Evolutionary conservation across 2,113 vertebrate species (phyloP).

Genomic region (Actinemys pallida): DNA sequence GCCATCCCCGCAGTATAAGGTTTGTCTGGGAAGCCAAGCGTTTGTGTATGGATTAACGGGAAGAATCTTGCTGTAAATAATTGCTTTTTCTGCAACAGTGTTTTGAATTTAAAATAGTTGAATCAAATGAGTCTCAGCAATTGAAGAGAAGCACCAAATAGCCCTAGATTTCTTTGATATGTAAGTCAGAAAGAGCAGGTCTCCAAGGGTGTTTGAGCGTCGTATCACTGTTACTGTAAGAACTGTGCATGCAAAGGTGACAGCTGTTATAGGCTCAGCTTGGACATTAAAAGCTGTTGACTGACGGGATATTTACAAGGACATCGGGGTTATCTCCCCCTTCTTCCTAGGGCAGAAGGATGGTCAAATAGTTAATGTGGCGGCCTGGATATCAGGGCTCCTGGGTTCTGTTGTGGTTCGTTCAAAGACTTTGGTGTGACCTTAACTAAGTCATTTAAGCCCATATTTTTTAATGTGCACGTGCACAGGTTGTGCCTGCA

Average conservation of each 20-base stretch:
- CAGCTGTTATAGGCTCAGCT: not conserved
- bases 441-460: not conserved
- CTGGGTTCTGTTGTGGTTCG: not conserved
- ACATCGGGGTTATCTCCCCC: not conserved
- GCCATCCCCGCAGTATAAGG: conserved; percentile 23
- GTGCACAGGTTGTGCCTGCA: accelerated
- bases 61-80: conserved; percentile 58
- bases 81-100: conserved; percentile 49
- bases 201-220: not conserved
- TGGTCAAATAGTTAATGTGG: not conserved
- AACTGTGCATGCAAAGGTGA: not conserved
- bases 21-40: conserved; percentile 66
- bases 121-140: conserved; percentile 44
- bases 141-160: conserved; percentile 23
- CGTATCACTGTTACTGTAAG: not conserved
- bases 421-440: not conserved
- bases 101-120: conserved; percentile 64
- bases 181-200: not conserved
- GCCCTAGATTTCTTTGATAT: not conserved
- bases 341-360: not conserved
- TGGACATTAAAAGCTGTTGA: accelerated
- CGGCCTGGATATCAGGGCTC: not conserved
- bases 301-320: accelerated
- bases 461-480: not conserved
- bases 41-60: conserved; percentile 18